phyloP scores from a whole-genome alignment of 2,888 invertebrate genomes.

The Ceratothoa steindachneri region DNA sequence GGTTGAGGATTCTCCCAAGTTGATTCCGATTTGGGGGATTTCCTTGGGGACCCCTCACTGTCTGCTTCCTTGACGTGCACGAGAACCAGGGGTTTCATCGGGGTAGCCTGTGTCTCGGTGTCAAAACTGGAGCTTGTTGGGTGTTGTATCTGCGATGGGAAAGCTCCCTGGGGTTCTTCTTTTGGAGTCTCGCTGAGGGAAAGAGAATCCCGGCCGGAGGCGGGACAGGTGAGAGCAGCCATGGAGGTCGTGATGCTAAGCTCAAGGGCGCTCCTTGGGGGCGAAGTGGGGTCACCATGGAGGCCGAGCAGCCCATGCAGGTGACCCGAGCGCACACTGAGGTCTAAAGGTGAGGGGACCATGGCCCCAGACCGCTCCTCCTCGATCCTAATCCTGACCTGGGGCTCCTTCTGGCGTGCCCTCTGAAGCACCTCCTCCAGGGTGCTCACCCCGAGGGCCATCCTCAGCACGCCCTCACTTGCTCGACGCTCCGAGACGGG shows the following conservation, averaged over 20 bases:
- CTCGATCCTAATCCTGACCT: not conserved
- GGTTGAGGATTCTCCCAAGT: constrained; percentile 42
- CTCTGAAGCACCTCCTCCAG: constrained; percentile 10
- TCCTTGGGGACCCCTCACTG: not conserved
- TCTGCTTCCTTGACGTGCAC: not conserved
- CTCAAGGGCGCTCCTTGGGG: not conserved
- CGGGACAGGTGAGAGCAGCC: not conserved
- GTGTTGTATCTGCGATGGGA: not conserved
- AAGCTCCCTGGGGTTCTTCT: not conserved
- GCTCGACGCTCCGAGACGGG: not conserved
- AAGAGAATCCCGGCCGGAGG: too few species aligned
- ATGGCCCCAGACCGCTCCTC: not conserved
- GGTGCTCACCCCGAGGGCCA: not conserved
- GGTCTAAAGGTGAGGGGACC: constrained; percentile 20
- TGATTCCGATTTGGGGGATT: not conserved
- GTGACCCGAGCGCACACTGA: constrained; percentile 45
- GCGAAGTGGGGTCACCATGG: not conserved
- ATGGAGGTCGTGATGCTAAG: not conserved
- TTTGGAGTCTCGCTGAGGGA: not conserved
- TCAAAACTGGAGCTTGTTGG: constrained; percentile 5
- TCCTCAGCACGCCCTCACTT: not conserved
- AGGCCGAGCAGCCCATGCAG: constrained; percentile 22
- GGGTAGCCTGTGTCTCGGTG: not conserved
- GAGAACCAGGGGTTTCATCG: not conserved
- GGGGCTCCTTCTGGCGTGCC: not conserved